Base-by-base conservation (phyloP, 2,888 invertebrate species). In the Cheilosia vernalis region DNA sequence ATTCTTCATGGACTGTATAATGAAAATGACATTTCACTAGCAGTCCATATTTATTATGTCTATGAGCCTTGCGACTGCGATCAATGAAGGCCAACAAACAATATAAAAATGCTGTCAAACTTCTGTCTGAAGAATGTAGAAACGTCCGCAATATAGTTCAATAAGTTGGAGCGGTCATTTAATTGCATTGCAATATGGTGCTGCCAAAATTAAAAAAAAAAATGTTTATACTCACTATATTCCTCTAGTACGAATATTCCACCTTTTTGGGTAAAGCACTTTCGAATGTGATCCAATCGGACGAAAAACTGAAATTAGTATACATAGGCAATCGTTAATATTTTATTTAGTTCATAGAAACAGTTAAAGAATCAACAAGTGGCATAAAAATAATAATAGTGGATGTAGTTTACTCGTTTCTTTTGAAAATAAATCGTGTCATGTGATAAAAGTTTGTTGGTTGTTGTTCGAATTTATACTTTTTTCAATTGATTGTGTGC, bases 191-290 rank as follows among this genome's bases (percentile, higher is more conserved):
- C 6, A 27, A 27, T 6, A 27, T 6, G 27, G 6, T 27, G 27
- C 27, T 27, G 27, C 6, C 27, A 6, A 6, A 27, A 6, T 27
- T 1, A 27, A 27, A 21, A 72, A 51, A 21, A 21, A 56, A 10
- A 42, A 24, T 19, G 2, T 42, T n/a, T n/a, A 2, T 44, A 97
- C 98, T 98, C 95, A 99, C 99, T 99, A 94, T 97, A 99, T 95
- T 99, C 99, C 94, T 99, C 99, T 93, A 99, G 95, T 91, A 99
- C 97, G 94, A 99, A 99, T 93, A 99, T 97, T 92, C 98, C 98
- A 92, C 99, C 99, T 93, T 98, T 99, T 93, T 98, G 98, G 85
- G 99, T 99, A 94, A 99, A 99, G 94, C 99, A 99, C 94, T 99
- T 99, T 93, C 98, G 96, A 93, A 99, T 99, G 93, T 99, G 98